Conservation (phyloP, 2,797 vertebrate genomes). For the Etheostoma perlongum region DNA sequence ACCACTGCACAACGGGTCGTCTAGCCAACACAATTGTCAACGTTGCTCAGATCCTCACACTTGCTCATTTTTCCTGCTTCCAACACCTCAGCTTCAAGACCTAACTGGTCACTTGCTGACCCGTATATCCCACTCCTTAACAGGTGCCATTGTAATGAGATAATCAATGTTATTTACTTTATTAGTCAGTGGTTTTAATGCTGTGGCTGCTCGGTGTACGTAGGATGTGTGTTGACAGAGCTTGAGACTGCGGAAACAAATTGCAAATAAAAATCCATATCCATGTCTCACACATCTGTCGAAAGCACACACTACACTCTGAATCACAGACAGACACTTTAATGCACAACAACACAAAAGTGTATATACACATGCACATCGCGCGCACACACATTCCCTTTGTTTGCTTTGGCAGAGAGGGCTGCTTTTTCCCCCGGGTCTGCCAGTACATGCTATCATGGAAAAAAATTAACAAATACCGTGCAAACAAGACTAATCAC, state of each 20-base stretch:
- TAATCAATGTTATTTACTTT: no score
- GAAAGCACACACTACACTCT: conserved; percentile 52
- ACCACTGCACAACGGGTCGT: background rate
- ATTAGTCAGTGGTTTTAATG: no score
- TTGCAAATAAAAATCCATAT: conserved; percentile 52
- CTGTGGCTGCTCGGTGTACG: no score
- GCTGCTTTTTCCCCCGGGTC: conserved; percentile 80
- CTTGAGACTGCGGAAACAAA: conserved; percentile 31
- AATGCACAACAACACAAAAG: conserved; percentile 45
- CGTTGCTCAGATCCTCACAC: background rate
- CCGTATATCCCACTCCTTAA: no score
- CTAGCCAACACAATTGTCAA: background rate
- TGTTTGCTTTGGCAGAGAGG: conserved; percentile 85
- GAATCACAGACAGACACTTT: conserved; percentile 58
- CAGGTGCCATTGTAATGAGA: no score
- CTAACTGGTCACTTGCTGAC: no score
- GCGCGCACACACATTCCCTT: conserved; percentile 41
- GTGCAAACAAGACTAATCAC: conserved; percentile 79
- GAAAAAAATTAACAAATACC: conserved; percentile 83
- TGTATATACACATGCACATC: background rate
- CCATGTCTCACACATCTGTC: conserved; percentile 57
- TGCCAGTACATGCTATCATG: conserved; percentile 87
- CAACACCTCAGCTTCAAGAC: no score
- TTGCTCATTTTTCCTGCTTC: background rate
- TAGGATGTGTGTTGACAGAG: conserved; percentile 35